Evolutionary conservation across 1,140 invertebrate genomes (phyloP), one percentile per base, ranked within the genome.

Genomic region (Yoshiicerus persimilis): DNA sequence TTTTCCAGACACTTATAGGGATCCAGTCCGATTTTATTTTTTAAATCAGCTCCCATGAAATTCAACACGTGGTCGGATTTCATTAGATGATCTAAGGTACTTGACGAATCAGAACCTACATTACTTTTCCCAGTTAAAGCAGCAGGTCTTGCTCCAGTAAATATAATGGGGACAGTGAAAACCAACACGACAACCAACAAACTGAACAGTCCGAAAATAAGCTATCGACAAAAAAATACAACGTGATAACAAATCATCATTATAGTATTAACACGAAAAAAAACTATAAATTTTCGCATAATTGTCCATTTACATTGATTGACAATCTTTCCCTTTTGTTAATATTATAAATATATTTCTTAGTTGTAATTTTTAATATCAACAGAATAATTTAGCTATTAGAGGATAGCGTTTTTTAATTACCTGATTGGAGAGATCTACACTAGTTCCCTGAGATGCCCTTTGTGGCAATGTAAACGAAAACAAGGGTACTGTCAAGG

Each of bases 361-460:
- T 47, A 47, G 41, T 41, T 41, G 13, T 13, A 41, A 41, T 8
- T 41, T 41, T 41, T 41, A 41, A 41, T 41, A 41, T 41, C 39
- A 6, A 8, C 6, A 41, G 39, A 41, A 41, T 41, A 41, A 8
- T 41, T 41, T 41, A 41, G 13, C 6, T 13, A 41, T 41, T 41
- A 6, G 13, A 8, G 6, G 6, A 41, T 8, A 41, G 13, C 6
- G 6, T 8, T 8, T 41, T 41, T 47, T 11, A 9, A 2, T 20
- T 83, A 89, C 90, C 66, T 91, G 90, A 39, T 91, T 91, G 10
- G 90, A 89, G 20, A 91, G 84, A 77, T 91, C 90, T 4, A 91
- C 86, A 3, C 87, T 86, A 2, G 88, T 87, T 23, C 88, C 86
- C 23, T 64, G 62, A 8, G 90, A 88, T n/a, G 90, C 88, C 41